Evolutionary conservation across 2,797 vertebrate genomes (phyloP).

Genomic region (Calcarius lapponicus): DNA sequence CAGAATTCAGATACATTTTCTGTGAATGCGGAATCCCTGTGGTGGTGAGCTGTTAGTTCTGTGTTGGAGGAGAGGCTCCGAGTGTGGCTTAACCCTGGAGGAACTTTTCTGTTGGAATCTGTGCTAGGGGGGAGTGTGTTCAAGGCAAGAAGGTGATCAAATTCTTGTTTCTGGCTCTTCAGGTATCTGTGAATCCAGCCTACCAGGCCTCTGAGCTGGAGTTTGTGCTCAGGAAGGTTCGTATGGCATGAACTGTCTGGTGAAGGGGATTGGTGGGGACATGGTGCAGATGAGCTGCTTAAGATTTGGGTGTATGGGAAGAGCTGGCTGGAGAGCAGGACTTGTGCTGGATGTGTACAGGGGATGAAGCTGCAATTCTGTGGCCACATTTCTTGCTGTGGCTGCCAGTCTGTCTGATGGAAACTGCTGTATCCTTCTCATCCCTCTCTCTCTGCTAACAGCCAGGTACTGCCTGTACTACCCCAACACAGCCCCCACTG

Average conservation of each 20-base stretch:
- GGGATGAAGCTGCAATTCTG: neutral
- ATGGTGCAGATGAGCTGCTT: neutral
- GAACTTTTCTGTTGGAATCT: neutral
- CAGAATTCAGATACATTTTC: neutral
- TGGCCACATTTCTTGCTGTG: neutral
- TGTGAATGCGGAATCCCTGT: neutral
- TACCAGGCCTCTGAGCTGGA: slow-evolving; percentile 89
- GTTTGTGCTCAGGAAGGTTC: slow-evolving; percentile 84
- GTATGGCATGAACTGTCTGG: neutral
- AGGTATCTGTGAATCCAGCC: slow-evolving; percentile 93
- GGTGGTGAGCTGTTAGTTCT: neutral
- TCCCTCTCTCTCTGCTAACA: neutral
- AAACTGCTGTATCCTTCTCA: neutral
- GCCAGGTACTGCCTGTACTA: neutral
- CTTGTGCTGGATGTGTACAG: neutral
- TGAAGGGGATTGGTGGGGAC: neutral
- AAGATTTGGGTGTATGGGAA: neutral
- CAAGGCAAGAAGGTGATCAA: neutral
- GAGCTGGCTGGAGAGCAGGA: neutral
- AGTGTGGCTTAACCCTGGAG: neutral
- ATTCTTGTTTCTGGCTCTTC: neutral
- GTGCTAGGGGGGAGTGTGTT: neutral
- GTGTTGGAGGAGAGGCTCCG: neutral
- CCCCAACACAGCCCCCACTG: neutral
- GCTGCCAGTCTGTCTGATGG: neutral